A percentile compares a stretch with the other conserved stretches of the same genome.
These are phyloP conservation scores for Netelia fuscicornis DNA, from an alignment of 2,888 invertebrate genomes.

Conservation along the genomic window DNA sequence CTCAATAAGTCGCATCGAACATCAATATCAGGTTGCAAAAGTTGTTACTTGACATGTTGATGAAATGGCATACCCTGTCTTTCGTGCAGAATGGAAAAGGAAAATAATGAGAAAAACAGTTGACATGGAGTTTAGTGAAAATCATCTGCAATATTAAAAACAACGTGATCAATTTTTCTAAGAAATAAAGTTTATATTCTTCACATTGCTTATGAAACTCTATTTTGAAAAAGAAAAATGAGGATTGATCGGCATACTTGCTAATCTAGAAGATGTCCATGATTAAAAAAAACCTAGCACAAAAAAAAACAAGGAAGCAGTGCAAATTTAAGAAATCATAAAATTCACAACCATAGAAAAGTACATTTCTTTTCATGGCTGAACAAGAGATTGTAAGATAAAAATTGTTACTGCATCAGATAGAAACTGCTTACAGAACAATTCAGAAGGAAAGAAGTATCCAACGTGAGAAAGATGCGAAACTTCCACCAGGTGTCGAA, in stretches of 20 bases:
- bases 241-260: too few species aligned
- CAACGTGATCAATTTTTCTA: too few species aligned
- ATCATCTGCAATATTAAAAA: neutral
- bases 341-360: constrained; percentile 41
- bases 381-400: neutral
- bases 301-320: too few species aligned
- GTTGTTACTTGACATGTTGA: too few species aligned
- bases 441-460: constrained; percentile 74
- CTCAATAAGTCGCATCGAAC: neutral
- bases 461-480: constrained; percentile 85
- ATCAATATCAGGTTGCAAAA: neutral
- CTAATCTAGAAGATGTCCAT: too few species aligned
- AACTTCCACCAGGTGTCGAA: constrained; percentile 84
- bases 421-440: constrained; percentile 91
- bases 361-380: neutral
- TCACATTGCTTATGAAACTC: too few species aligned
- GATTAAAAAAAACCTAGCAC: too few species aligned
- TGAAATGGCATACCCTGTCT: too few species aligned
- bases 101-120: too few species aligned
- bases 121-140: neutral
- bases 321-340: constrained; percentile 12
- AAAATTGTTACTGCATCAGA: constrained; percentile 79
- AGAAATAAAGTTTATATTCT: too few species aligned
- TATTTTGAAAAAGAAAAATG: too few species aligned
- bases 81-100: too few species aligned